Evolutionary conservation across 1,140 invertebrate species (phyloP), one percentile per base, ranked within the genome.

Genomic region (Maconellicoccus hirsutus): DNA sequence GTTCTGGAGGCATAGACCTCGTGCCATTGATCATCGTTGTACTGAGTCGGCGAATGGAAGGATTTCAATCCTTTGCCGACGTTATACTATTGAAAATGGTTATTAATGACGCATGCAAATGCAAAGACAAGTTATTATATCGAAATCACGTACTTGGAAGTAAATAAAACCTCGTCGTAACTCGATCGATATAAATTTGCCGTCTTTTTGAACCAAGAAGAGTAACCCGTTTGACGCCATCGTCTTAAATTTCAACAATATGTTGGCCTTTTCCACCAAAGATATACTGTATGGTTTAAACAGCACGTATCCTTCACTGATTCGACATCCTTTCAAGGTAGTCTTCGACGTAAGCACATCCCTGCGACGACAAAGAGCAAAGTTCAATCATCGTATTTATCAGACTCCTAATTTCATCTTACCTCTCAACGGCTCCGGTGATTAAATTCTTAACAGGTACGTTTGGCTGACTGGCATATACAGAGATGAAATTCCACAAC

Each of bases 401-500:
- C 25, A 66, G 2, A 25, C 10, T 25, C 38, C 2, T 0, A 2
- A 66, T 70, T 61, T n/a, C 27, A 63, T 71, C 72, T 73, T 78
- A 88, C 87, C 90, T 87, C 77, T 90, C 87, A 14, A 80, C 76
- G 0, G 91, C 89, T 7, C 87, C 90, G 73, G 86, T 80, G 63
- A 93, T 72, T 22, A 23, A 16, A 42, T 29, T 59, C 3, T 26
- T 66, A 16, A 26, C 10, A 12, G 19, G 61, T 4, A 19, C 10
- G 8, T 25, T 26, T 3, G 16, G 16, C 52, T 7, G 6, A 25
- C 10, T 8, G 6, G 10, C 21, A 39, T 88, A 87, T 25, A 85
- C 88, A 59, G 89, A 86, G 7, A 86, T 81, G 76, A 96, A 96
- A 81, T 98, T 98, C 96, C 96, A 98, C 16, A 98, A 82, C 0